These are phyloP conservation scores for Ischnura elegans DNA, from an alignment of 2,888 invertebrate genomes.

Conservation along the genomic window DNA sequence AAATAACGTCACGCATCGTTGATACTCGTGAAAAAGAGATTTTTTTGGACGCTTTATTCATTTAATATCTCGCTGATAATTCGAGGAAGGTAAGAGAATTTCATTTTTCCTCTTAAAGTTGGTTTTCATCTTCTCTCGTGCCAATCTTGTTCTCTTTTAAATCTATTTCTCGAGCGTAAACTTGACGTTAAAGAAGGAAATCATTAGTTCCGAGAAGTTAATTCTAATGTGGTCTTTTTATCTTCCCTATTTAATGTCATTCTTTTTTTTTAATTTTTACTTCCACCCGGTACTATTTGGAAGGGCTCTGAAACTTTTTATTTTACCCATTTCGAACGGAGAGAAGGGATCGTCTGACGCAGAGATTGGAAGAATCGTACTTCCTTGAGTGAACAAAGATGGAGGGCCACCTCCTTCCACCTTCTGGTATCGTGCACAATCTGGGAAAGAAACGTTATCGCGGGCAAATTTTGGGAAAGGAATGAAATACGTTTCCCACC, in stretches of 20 bases:
- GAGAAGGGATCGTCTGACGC: neutral
- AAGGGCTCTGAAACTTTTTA: neutral
- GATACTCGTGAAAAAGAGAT: neutral
- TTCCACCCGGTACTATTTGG: neutral
- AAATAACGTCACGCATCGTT: neutral
- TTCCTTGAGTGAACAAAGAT: neutral
- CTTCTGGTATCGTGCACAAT: neutral
- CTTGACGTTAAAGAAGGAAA: neutral
- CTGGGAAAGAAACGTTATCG: neutral
- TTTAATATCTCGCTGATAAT: neutral
- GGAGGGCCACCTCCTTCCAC: neutral
- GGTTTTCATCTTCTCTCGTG: neutral
- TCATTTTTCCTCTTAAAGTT: neutral
- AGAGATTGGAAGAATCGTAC: neutral
- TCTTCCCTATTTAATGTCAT: neutral
- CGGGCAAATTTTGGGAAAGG: neutral
- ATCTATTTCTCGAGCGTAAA: neutral
- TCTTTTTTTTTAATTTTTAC: neutral
- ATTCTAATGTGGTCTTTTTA: neutral
- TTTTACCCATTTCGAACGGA: neutral
- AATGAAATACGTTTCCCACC: neutral
- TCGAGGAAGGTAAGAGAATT: neutral
- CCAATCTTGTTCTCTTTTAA: neutral
- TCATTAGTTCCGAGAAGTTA: constrained; percentile 21
- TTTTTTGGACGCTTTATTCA: neutral